Evolutionary conservation across 2,888 invertebrate species (phyloP), one percentile per base, ranked within the genome.

Genomic region (Tethea ocularis): DNA sequence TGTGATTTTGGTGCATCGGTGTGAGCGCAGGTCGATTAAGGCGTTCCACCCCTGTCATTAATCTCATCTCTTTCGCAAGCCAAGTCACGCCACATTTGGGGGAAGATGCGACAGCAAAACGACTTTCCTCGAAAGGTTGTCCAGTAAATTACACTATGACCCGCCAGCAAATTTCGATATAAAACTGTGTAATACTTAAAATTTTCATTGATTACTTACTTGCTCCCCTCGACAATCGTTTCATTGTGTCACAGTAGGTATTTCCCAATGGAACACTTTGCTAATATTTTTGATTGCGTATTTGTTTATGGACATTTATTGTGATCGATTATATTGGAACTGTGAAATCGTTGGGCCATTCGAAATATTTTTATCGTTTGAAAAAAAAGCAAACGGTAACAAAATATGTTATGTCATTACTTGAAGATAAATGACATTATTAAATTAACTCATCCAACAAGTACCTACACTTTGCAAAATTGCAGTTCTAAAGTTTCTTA

Each of bases 31-130:
- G 71, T 71, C 75, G 66, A 67, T 75, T 74, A 75, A 72, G 69
- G 68, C 61, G 77, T 70, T 70, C 84, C 84, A 74, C 86, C 88
- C 88, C 83, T 79, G 83, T 88, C 87, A 91, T 91, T 90, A 91
- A 91, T 91, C 89, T 90, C 88, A 74, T 87, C 84, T 86, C 81
- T 80, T 81, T 85, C 82, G 78, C 80, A 70, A 83, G 82, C 83
- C 84, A 84, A 88, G 86, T 84, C 87, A 86, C 88, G 84, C 76
- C 72, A 72, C 68, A 69, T 71, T 75, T 68, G 64, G 78, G 76
- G 69, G 64, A 74, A 68, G 64, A 74, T 71, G 69, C 74, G 68
- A 46, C 46, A 10, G 66, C 74, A 69, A 76, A 77, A 78, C 80
- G 82, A 77, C 78, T 83, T 59, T 72, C 68, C 72, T 74, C 78